These are phyloP conservation scores for Rhaphigaster nebulosa DNA, from an alignment of 2,888 invertebrate species.

Conservation along the genomic window DNA sequence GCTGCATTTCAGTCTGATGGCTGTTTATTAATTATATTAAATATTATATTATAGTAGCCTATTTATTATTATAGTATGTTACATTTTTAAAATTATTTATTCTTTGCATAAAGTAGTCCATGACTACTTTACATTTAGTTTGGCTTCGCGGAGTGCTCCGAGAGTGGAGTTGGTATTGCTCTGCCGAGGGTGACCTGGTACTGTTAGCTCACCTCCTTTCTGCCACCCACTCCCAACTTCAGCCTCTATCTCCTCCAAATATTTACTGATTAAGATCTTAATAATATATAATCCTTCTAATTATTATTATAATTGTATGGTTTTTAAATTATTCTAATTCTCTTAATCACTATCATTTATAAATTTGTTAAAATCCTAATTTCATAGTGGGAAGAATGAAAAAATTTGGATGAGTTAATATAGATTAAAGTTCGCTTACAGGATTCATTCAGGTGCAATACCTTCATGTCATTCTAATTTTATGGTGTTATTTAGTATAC, in stretches of 20 bases:
- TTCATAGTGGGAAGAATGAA: not conserved
- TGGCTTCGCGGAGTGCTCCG: not conserved
- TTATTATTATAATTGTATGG: not conserved
- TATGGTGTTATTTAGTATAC: too few relatives aligned
- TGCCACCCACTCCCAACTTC: slow-evolving; percentile 19
- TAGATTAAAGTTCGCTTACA: too few relatives aligned
- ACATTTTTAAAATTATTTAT: not conserved
- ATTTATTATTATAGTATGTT: not conserved
- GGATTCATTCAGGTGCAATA: too few relatives aligned
- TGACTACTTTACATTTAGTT: not conserved
- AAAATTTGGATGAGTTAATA: not conserved
- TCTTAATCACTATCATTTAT: not conserved
- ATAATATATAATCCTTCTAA: not conserved
- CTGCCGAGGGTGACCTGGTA: slow-evolving; percentile 18
- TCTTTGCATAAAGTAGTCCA: not conserved
- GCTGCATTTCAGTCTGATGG: not conserved
- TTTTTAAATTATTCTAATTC: not conserved
- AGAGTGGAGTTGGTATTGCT: not conserved
- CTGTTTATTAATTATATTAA: not conserved
- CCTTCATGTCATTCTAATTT: too few relatives aligned
- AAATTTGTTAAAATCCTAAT: not conserved
- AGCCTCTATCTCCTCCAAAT: not conserved
- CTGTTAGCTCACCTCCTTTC: slow-evolving; percentile 45
- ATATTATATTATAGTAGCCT: too few relatives aligned
- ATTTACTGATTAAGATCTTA: not conserved